Percentiles rank a stretch among this genome's conserved stretches.
These are phyloP conservation scores for Cybosia mesomella DNA, from an alignment of 2,888 invertebrate species.

Conservation along the genomic window DNA sequence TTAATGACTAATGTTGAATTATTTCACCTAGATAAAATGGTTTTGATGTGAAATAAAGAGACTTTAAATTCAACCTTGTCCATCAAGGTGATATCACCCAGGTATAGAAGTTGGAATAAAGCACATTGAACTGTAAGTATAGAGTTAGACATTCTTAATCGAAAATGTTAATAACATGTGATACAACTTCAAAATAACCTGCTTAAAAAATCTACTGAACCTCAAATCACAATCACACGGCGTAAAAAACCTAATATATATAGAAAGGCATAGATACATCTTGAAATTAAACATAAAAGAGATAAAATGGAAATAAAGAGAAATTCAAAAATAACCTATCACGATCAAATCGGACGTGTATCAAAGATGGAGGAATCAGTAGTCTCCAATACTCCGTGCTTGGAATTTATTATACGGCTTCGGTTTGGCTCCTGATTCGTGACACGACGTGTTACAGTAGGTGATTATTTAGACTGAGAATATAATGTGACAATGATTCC, in stretches of 20 bases:
- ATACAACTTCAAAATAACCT: no score
- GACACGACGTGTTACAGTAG: slow-evolving; percentile 5
- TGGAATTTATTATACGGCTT: slow-evolving; percentile 39
- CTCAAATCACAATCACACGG: background rate
- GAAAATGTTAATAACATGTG: no score
- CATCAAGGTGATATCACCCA: no score
- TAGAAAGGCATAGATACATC: slow-evolving; percentile 9
- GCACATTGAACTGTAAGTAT: no score
- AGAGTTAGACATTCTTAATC: no score
- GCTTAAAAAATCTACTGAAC: background rate
- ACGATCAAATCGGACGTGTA: slow-evolving; percentile 25
- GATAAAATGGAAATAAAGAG: slow-evolving; percentile 21
- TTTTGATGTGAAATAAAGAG: no score
- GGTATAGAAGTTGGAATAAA: no score
- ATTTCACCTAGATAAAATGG: no score
- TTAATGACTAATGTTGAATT: no score
- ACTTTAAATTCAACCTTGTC: no score
- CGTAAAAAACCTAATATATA: background rate
- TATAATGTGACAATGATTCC: background rate
- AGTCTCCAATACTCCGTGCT: slow-evolving; percentile 32
- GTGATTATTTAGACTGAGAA: slow-evolving; percentile 4
- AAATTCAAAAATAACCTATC: slow-evolving; percentile 26
- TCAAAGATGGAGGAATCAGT: slow-evolving; percentile 34
- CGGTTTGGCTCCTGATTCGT: slow-evolving; percentile 4
- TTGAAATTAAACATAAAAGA: slow-evolving; percentile 17